Evolutionary conservation across 92 coral and sea anemone genomes (phyloP), one percentile per base, ranked within the genome.

Genomic region (Plumapathes pennacea): DNA sequence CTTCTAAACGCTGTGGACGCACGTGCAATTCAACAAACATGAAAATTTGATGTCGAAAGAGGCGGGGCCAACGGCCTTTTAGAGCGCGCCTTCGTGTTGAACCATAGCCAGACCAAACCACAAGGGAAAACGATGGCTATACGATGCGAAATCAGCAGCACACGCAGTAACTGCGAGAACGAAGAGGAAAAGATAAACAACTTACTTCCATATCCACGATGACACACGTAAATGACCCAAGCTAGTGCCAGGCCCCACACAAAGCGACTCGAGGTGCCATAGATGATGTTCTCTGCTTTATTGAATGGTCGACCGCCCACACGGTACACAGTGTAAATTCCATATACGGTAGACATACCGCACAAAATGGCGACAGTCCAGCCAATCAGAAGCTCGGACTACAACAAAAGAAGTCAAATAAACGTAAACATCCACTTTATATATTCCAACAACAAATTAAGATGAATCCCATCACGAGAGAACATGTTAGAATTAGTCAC

Each of bases 171-270:
- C 11, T 47, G 31, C n/a, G 25, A 24, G 21, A 45, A 6, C 7
- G 51, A n/a, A n/a, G n/a, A n/a, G 48, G 8, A 30, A 26, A 23
- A 5, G 10, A 12, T 19, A 22, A 55, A 12, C 55, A 4, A 31
- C 78, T 57, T 49, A 89, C 97, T 87, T 65, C 97, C 97, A 55
- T 84, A 74, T 54, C 97, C 97, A 25, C 68, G 69, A 62, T 89
- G 77, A 57, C 97, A 89, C 8, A 85, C 97, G 51, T 89, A 89
- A 24, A 80, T 64, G 60, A 89, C 90, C 97, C 97, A 89, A 0
- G 97, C 97, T 12, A 89, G 62, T 20, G 97, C 88, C 67, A 89
- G 60, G 6, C 91, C 88, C 97, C 91, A 89, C 13, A 70, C 71
- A 37, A 78, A 46, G 25, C 88, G 72, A 40, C 84, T 47, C 14